These are phyloP conservation scores for Coregonus sp. DNA, from an alignment of 2,797 vertebrate species.

Conservation along the genomic window DNA sequence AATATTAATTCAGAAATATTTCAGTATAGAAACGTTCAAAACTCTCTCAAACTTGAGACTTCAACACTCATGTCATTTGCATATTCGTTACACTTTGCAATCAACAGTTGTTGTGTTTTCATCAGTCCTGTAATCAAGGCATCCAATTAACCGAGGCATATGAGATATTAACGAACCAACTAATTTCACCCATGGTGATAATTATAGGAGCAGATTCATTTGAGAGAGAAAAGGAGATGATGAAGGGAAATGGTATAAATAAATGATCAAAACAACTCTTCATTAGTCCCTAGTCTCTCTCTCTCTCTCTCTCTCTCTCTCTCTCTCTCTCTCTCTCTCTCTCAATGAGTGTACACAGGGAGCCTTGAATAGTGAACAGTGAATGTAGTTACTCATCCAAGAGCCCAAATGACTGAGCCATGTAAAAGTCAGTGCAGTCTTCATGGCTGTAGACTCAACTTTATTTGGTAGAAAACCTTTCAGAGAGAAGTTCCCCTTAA, in stretches of 20 bases:
- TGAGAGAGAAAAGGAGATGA: neutral
- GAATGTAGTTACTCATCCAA: neutral
- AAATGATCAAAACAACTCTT: constrained; percentile 3
- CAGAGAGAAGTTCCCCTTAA: no score
- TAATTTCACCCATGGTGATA: neutral
- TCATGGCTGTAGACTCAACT: neutral
- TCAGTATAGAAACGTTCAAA: no score
- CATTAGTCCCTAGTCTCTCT: neutral
- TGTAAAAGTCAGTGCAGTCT: neutral
- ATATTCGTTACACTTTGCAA: neutral
- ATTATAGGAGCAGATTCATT: neutral
- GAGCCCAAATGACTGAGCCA: neutral
- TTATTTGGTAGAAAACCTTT: no score
- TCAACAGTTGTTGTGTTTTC: neutral
- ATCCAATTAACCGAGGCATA: neutral
- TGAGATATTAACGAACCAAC: neutral
- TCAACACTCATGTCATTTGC: no score
- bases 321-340: constrained; percentile 7
- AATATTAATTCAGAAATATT: neutral
- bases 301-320: neutral
- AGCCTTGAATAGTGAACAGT: constrained; percentile 16
- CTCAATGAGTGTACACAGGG: constrained; percentile 16
- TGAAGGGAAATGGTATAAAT: neutral
- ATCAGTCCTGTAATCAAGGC: neutral
- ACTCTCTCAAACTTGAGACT: no score